phyloP scores from a whole-genome alignment of 2,113 vertebrate genomes.

The Podiceps cristatus region DNA sequence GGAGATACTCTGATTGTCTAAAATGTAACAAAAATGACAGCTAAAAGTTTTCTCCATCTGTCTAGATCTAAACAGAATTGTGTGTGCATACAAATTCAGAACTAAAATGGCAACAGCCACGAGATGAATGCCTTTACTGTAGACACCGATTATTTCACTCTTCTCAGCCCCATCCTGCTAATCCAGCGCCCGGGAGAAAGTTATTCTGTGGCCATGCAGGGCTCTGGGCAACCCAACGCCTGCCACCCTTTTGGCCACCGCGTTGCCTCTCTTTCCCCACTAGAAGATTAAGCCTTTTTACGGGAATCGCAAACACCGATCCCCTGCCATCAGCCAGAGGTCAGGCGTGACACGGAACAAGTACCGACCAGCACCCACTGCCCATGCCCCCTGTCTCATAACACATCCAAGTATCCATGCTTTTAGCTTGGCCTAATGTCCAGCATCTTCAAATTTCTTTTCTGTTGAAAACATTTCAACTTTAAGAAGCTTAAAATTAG shows the following conservation, averaged over 20 bases:
- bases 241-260: not conserved
- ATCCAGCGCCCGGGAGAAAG: not conserved
- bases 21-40: constrained; percentile 54
- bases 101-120: not conserved
- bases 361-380: not conserved
- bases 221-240: not conserved
- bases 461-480: not conserved
- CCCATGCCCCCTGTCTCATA: not conserved
- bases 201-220: not conserved
- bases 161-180: not conserved
- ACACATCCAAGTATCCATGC: not conserved
- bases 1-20: constrained; percentile 34
- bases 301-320: not conserved
- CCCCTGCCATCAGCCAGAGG: not conserved
- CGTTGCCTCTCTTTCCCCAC: not conserved
- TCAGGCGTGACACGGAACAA: not conserved
- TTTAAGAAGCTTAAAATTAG: not conserved
- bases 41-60: constrained; percentile 62
- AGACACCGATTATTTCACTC: not conserved
- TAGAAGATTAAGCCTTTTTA: not conserved
- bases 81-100: not conserved
- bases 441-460: not conserved
- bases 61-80: constrained; percentile 2
- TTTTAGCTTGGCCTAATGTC: not conserved
- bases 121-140: not conserved